These are phyloP conservation scores for Lordiphosa fenestrarum DNA, from an alignment of 2,888 invertebrate species.

Conservation along the genomic window DNA sequence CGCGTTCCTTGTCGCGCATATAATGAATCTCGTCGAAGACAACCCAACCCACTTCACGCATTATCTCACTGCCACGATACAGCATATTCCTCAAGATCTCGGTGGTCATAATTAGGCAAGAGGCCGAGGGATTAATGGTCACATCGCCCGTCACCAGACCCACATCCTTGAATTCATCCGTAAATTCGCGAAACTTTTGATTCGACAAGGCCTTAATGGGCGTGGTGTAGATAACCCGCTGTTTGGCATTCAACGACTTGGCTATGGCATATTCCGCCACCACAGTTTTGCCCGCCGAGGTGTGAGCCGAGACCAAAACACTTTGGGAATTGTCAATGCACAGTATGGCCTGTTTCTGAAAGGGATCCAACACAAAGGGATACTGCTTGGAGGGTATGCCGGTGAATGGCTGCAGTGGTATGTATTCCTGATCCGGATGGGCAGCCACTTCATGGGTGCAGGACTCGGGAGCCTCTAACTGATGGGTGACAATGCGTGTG, in stretches of 20 bases:
- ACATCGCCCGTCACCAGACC: conserved; percentile 99
- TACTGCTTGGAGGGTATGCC: conserved; percentile 94
- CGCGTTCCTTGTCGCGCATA: conserved; percentile 99
- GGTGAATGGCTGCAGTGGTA: conserved; percentile 82
- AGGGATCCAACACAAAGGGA: conserved; percentile 96
- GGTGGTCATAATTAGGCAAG: conserved; percentile 99
- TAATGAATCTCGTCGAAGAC: conserved; percentile 99
- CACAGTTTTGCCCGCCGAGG: conserved; percentile 99
- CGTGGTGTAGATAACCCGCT: conserved; percentile 99
- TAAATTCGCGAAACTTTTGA: conserved; percentile 99
- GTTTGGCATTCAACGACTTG: conserved; percentile 94
- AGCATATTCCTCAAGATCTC: conserved; percentile 99
- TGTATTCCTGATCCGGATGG: conserved; percentile 92
- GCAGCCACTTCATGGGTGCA: conserved; percentile 98
- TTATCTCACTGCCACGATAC: conserved; percentile 98
- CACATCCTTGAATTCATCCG: conserved; percentile 98
- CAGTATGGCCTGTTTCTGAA: conserved; percentile 97
- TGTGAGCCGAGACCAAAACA: conserved; percentile 99
- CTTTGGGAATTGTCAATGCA: conserved; percentile 99
- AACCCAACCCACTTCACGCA: conserved; percentile 99
- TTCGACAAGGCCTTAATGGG: conserved; percentile 99
- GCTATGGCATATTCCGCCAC: conserved; percentile 99
- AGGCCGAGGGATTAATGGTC: conserved; percentile 98
- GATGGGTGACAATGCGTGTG: conserved; percentile 92
- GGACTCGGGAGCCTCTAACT: conserved; percentile 93